Evolutionary conservation across 2,113 vertebrate genomes (phyloP).

Genomic region (Mystacornis crossleyi): DNA sequence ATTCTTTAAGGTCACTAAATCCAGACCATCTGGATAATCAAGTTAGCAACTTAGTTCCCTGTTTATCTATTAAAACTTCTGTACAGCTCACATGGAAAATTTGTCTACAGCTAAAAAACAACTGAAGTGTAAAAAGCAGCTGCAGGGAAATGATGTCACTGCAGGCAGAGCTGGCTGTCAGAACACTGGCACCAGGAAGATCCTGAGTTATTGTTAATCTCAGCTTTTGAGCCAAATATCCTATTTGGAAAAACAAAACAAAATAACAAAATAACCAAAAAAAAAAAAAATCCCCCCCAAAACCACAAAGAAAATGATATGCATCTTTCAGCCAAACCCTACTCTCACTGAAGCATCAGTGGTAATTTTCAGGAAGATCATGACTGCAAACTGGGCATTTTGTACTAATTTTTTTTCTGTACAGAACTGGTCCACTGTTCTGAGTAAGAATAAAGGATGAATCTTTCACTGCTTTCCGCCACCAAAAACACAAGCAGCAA

Average conservation of each 20-base stretch:
- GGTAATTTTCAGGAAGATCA: not conserved
- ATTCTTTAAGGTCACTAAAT: constrained; percentile 20
- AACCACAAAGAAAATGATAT: not conserved
- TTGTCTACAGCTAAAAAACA: constrained; percentile 30
- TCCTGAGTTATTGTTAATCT: not conserved
- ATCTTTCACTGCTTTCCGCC: not conserved
- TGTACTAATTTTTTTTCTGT: no score
- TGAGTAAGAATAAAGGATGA: not conserved
- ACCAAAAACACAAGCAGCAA: not conserved
- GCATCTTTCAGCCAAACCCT: not conserved
- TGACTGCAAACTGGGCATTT: not conserved
- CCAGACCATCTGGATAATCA: constrained; percentile 20
- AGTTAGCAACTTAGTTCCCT: constrained; percentile 16
- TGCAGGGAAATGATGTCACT: constrained; percentile 43
- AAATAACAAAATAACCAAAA: no score
- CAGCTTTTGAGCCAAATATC: not conserved
- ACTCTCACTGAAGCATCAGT: not conserved
- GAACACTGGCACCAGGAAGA: not conserved
- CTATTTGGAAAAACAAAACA: not conserved
- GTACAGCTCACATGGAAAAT: constrained; percentile 15
- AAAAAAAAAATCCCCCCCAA: not conserved
- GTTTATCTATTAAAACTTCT: constrained; percentile 42
- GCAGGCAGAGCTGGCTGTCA: not conserved
- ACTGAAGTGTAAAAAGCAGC: constrained; percentile 47
- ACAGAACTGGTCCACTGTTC: not conserved